Base-by-base conservation (phyloP, 2,113 vertebrate species). In the Todiramphus saurophagus region DNA sequence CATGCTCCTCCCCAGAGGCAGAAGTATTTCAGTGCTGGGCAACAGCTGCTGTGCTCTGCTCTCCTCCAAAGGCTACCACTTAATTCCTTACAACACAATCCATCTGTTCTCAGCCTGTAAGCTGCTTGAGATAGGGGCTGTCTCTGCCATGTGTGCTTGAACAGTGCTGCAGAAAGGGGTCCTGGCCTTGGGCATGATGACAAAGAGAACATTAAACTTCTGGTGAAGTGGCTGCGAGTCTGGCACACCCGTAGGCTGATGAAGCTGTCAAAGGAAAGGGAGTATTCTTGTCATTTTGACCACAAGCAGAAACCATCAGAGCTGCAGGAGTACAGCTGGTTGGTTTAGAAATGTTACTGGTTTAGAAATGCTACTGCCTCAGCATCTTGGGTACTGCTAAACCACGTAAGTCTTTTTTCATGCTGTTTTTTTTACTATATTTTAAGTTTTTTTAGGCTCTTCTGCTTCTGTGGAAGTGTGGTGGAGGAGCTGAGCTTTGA, bases 1-100 rank as follows among this genome's bases (percentile, higher is more conserved):
- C 46, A 15, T 0, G 2, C 58, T 76, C 13, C n/a, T 85, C 63
- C 46, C 51, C 1, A 0, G 11, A 72, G 46, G 58, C n/a, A 82
- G 30, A 76, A 77, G 8, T 68, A 19, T 58, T 76, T 76, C 53
- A 43, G 70, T 63, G 24, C 80, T 53, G 59, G 84, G 91, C 48
- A 68, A 51, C 90, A 90, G 79, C 87, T 90, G 79, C 63, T 1
- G 5, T 3, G 5, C 69, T 76, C 63, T 37, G 48, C 53, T 91
- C 21, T 85, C 18, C 69, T 76, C 87, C 4, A 0, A 68, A 53
- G 70, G 59, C 43, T 53, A 35, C 69, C 59, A 73, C 15, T 62
- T 68, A 77, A 88, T 85, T 81, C 75, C 48, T 85, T 58, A 53
- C 55, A 81, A 53, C 53, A 5, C 2, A 5, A 59, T 16, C 80